Evolutionary conservation across 2,888 invertebrate genomes (phyloP).

Genomic region (Luffia ferchaultella): DNA sequence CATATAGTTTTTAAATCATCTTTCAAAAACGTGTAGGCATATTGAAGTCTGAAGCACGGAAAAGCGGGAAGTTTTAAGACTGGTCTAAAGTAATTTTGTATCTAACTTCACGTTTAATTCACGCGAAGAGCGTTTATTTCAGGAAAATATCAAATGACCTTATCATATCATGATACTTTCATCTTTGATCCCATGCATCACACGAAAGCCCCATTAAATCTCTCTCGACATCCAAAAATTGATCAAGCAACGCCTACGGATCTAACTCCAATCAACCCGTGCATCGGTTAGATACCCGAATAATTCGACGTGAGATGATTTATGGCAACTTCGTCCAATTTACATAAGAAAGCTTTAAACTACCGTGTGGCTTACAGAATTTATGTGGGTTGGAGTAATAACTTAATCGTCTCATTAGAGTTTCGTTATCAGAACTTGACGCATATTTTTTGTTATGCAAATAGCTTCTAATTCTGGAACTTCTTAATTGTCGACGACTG

Average conservation of each 20-base stretch:
- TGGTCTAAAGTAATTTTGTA: no score
- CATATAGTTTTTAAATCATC: no score
- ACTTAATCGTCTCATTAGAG: neutral
- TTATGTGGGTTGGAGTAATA: constrained; percentile 2
- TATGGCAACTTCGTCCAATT: constrained; percentile 5
- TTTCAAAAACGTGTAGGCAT: no score
- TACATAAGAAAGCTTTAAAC: constrained; percentile 9
- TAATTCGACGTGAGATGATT: constrained; percentile 4
- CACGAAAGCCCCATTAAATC: neutral
- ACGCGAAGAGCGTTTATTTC: no score
- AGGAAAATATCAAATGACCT: neutral
- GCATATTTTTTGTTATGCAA: no score
- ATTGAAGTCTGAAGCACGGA: no score
- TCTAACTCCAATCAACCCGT: no score
- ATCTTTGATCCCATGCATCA: neutral
- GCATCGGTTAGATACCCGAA: neutral
- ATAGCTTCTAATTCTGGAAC: no score
- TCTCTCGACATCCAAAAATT: neutral
- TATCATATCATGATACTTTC: neutral
- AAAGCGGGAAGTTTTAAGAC: no score
- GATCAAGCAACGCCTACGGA: neutral
- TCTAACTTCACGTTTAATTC: no score
- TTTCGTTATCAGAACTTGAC: no score
- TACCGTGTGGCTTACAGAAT: constrained; percentile 2
- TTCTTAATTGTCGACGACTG: no score